Evolutionary conservation across 2,113 vertebrate species (phyloP).

Genomic region (Clarias batrachus): DNA sequence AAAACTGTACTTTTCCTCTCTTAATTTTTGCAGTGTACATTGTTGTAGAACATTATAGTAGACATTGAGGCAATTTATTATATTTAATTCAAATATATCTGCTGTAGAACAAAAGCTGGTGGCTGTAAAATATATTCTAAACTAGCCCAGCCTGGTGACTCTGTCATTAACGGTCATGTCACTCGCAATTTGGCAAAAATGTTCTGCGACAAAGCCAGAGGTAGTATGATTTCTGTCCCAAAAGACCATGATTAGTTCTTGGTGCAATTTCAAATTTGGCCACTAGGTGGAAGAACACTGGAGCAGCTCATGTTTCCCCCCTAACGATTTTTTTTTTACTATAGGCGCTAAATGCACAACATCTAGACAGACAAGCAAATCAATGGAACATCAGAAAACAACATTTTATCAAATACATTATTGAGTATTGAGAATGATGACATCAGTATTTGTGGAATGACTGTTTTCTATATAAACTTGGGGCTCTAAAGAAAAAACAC

Average conservation of each 20-base stretch:
- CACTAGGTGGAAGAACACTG: not conserved
- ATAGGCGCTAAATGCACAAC: not conserved
- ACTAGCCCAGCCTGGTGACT: not conserved
- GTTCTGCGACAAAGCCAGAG: not conserved
- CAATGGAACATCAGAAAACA: not conserved
- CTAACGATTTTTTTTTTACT: accelerated
- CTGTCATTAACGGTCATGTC: not conserved
- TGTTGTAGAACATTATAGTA: too few species aligned
- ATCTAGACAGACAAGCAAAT: not conserved
- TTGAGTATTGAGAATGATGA: not conserved
- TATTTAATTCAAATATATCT: not conserved
- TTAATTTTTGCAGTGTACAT: not conserved
- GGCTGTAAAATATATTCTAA: not conserved
- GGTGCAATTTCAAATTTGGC: not conserved
- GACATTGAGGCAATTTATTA: not conserved
- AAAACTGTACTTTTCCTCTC: not conserved
- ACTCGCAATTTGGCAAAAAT: not conserved
- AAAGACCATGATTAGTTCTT: not conserved
- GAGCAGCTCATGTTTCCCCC: not conserved
- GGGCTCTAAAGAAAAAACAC: not conserved
- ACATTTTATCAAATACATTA: not conserved
- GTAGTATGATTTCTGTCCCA: not conserved
- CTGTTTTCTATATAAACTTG: not conserved
- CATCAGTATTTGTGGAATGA: not conserved
- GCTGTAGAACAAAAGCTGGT: not conserved